Evolutionary conservation across 2,888 invertebrate genomes (phyloP).

Genomic region (Brachynemurus nebulosus): DNA sequence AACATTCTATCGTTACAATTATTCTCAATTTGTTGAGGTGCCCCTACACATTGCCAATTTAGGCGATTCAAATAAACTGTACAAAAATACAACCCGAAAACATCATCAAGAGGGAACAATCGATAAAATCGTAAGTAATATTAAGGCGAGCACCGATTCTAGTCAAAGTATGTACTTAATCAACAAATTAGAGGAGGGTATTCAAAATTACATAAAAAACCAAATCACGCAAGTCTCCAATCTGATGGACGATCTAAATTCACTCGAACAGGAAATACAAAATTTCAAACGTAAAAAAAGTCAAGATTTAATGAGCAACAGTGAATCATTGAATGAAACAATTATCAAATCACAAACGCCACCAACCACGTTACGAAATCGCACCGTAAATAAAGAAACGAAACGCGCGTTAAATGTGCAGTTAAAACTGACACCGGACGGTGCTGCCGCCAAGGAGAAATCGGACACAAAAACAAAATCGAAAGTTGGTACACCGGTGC

Average conservation of each 20-base stretch:
- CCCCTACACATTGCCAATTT: conserved; percentile 36
- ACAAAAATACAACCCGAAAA: conserved; percentile 24
- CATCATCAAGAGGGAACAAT: conserved; percentile 21
- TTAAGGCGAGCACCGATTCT: background rate
- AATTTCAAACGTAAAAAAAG: background rate
- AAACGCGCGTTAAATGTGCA: background rate
- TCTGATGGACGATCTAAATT: conserved; percentile 26
- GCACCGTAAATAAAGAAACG: background rate
- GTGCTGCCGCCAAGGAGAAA: background rate
- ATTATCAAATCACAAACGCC: no score
- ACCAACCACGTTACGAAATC: no score
- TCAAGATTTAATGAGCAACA: background rate
- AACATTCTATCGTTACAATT: conserved; percentile 44
- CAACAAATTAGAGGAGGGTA: conserved; percentile 26
- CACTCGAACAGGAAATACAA: background rate
- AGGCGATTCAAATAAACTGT: conserved; percentile 26
- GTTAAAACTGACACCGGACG: background rate
- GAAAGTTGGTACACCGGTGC: background rate
- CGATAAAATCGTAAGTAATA: background rate
- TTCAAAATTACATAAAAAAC: conserved; percentile 26
- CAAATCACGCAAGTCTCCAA: conserved; percentile 24
- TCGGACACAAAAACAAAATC: background rate
- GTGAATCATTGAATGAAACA: background rate
- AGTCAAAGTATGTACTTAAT: conserved; percentile 11
- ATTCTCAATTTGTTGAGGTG: conserved; percentile 38